Percentiles rank a stretch among this genome's conserved stretches.
Conservation (phyloP, 2,113 vertebrate species). For the Bungarus multicinctus region DNA sequence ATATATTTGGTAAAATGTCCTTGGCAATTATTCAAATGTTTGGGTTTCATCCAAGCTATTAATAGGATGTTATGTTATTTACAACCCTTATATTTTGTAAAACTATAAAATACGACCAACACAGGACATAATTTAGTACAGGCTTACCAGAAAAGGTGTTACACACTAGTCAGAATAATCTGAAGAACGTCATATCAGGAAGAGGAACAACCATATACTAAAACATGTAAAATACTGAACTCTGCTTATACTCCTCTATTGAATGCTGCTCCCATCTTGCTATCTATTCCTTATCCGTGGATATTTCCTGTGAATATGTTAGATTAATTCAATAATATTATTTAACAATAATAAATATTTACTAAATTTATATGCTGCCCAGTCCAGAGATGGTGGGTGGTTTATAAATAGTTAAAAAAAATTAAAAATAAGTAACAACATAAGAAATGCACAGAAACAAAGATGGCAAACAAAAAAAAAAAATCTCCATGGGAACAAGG, state of each 20-base stretch:
- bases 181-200: background rate
- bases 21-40: background rate
- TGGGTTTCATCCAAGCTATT: background rate
- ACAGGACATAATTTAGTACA: background rate
- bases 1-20: background rate
- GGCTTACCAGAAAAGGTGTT: background rate
- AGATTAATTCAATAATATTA: background rate
- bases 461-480: background rate
- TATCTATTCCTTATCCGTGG: background rate
- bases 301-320: background rate
- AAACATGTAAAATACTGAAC: background rate
- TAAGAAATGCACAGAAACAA: background rate
- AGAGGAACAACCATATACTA: background rate
- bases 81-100: background rate
- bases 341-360: background rate
- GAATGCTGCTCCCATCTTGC: background rate
- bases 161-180: background rate
- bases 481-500: background rate
- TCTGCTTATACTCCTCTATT: background rate
- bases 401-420: background rate
- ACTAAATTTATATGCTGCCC: background rate
- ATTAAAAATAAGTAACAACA: background rate
- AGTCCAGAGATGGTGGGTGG: background rate
- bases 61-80: background rate
- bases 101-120: background rate